A percentile compares a stretch with the other conserved stretches of the same genome.
These are phyloP conservation scores for Machaerirhynchus nigripectus DNA, from an alignment of 2,113 vertebrate species.

Conservation along the genomic window DNA sequence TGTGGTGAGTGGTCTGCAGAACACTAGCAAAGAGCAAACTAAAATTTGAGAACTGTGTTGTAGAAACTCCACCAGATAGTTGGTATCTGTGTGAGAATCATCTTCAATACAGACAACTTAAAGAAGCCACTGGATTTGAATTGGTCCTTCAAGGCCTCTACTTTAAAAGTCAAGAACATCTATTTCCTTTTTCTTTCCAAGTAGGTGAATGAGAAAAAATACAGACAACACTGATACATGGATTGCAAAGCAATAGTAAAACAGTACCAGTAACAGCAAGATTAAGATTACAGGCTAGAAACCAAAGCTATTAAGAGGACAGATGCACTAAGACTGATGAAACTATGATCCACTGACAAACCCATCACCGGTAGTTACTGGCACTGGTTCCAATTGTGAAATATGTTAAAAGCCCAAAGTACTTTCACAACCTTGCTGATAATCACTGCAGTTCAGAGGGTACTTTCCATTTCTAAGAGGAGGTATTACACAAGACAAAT, in stretches of 20 bases:
- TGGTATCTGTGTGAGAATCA: not conserved
- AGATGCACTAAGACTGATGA: not conserved
- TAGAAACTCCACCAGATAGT: not conserved
- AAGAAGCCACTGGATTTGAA: not conserved
- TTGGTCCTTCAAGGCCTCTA: not conserved
- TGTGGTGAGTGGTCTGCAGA: not conserved
- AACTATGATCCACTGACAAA: not conserved
- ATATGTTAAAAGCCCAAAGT: not conserved
- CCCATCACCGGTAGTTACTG: not conserved
- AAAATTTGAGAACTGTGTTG: not conserved
- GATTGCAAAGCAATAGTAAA: not conserved
- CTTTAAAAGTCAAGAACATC: not conserved
- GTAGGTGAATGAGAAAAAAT: not conserved
- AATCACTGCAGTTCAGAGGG: not conserved
- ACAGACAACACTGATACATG: not conserved
- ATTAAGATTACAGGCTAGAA: not conserved
- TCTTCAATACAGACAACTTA: not conserved
- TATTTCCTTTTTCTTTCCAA: not conserved
- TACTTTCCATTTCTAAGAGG: conserved; percentile 25
- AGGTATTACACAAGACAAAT: conserved; percentile 7
- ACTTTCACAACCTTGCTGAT: not conserved
- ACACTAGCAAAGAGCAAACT: not conserved
- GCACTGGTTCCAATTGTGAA: not conserved
- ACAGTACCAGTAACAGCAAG: not conserved
- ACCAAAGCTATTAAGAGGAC: not conserved